phyloP scores from a whole-genome alignment of 2,888 invertebrate genomes.

The Dolomedes plantarius region DNA sequence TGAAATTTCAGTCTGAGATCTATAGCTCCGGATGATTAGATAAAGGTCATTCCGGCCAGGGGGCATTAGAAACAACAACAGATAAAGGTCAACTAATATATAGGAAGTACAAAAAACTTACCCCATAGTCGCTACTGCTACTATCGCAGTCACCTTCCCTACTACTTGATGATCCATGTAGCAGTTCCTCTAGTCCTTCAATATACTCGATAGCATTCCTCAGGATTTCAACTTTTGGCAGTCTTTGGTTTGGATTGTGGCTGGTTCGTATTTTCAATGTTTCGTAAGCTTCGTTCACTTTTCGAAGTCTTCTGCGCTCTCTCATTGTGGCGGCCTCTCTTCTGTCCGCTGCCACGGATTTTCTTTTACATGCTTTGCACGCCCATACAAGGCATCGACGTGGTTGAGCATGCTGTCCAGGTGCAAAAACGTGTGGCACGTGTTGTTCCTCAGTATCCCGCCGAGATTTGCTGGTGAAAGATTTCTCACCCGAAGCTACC shows the following conservation, averaged over 20 bases:
- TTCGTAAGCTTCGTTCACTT: constrained; percentile 99
- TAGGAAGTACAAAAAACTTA: too few species aligned
- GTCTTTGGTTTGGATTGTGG: constrained; percentile 94
- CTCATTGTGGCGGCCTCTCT: constrained; percentile 97
- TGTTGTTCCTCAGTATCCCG: constrained; percentile 32
- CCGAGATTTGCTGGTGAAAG: not conserved
- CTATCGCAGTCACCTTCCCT: constrained; percentile 64
- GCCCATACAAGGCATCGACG: constrained; percentile 95
- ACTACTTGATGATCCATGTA: constrained; percentile 76
- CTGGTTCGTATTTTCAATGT: constrained; percentile 92
- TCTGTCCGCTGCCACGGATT: constrained; percentile 94
- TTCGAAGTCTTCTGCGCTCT: constrained; percentile 92
- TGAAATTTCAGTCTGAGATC: too few species aligned
- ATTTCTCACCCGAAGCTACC: not conserved
- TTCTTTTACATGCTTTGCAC: constrained; percentile 94
- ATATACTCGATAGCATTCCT: constrained; percentile 87
- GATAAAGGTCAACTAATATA: too few species aligned
- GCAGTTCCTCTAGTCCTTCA: constrained; percentile 85
- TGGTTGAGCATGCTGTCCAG: constrained; percentile 51
- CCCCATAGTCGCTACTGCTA: constrained; percentile 63
- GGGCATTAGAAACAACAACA: too few species aligned
- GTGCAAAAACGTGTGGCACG: constrained; percentile 63
- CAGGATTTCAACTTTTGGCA: constrained; percentile 98
- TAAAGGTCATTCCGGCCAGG: too few species aligned
- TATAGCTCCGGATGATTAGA: too few species aligned